phyloP scores from a whole-genome alignment of 2,888 invertebrate genomes.

The Brachyopa scutellaris region DNA sequence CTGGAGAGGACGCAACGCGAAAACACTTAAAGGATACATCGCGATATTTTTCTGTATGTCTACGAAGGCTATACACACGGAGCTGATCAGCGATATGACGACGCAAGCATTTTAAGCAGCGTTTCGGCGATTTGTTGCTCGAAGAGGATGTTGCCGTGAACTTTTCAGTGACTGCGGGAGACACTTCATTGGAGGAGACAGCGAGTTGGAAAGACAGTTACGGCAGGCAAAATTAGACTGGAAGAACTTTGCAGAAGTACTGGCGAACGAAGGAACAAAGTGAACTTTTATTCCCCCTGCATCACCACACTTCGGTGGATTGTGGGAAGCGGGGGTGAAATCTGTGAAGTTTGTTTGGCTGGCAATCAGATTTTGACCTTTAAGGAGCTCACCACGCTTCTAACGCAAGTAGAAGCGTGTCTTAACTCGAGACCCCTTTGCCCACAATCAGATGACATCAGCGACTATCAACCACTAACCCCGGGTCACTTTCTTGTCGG shows the following conservation, averaged over 20 bases:
- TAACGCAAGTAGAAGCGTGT: neutral
- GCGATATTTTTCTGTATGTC: conserved; percentile 74
- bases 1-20: conserved; percentile 44
- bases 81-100: conserved; percentile 31
- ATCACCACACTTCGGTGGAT: neutral
- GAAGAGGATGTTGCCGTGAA: too few species aligned
- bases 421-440: neutral
- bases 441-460: neutral
- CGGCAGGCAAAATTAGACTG: neutral
- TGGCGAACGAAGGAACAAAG: neutral
- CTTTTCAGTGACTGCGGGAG: conserved; percentile 75
- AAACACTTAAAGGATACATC: conserved; percentile 73
- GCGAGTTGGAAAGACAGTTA: neutral
- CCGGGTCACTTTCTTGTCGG: conserved; percentile 8
- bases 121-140: conserved; percentile 73
- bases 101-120: conserved; percentile 74
- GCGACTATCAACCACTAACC: neutral
- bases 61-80: conserved; percentile 28
- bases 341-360: neutral
- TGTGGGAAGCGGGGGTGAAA: neutral
- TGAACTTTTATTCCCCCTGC: neutral
- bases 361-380: neutral
- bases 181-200: conserved; percentile 75
- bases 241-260: neutral
- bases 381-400: neutral